Conservation (phyloP, 2,113 vertebrate genomes). For the Tachuris rubrigastra region DNA sequence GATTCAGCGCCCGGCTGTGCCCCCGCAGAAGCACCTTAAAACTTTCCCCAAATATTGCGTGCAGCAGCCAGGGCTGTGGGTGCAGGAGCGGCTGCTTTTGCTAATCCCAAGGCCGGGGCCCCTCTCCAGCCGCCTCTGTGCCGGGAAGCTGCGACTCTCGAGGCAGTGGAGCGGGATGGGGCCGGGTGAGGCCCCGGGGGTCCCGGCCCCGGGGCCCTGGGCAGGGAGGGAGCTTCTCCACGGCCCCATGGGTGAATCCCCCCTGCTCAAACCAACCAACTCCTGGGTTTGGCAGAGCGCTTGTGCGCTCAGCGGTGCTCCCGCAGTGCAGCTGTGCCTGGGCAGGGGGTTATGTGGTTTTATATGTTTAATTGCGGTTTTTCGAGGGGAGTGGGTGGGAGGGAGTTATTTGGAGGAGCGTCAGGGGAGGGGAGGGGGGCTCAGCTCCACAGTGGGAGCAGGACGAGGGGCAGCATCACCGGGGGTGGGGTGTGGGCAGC, state of each 20-base stretch:
- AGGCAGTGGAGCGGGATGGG: neutral
- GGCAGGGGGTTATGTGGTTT: neutral
- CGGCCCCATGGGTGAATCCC: rapidly evolving
- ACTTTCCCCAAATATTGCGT: neutral
- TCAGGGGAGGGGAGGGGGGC: neutral
- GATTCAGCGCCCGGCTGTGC: rapidly evolving
- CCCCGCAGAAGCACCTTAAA: neutral
- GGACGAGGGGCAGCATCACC: neutral
- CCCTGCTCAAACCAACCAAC: neutral
- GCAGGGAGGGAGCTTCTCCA: neutral
- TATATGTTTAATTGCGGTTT: neutral
- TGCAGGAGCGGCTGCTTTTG: neutral
- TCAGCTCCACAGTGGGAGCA: neutral
- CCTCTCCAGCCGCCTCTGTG: neutral
- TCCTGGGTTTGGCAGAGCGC: rapidly evolving
- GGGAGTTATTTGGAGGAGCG: neutral
- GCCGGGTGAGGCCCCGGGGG: neutral
- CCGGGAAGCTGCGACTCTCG: neutral
- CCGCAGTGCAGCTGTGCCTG: neutral
- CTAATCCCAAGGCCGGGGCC: neutral
- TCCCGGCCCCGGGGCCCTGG: too few species aligned
- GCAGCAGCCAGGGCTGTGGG: neutral
- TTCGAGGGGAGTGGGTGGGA: neutral
- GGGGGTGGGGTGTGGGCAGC: neutral
- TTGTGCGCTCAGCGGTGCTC: neutral